Evolutionary conservation across 2,888 invertebrate species (phyloP), one percentile per base, ranked within the genome.

Genomic region (Agrilus biguttatus): DNA sequence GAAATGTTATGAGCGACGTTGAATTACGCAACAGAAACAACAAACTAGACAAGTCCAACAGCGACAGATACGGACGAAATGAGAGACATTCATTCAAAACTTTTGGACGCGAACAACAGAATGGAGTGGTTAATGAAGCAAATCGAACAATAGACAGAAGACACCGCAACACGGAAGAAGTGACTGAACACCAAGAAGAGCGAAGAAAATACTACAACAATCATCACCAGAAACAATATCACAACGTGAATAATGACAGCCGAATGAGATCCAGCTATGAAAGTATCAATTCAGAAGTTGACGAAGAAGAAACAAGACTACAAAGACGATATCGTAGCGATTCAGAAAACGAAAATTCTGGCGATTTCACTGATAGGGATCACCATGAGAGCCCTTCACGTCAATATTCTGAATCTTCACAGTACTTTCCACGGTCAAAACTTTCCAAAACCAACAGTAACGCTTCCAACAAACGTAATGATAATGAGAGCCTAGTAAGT

Each of bases 381-480:
- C 53, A 55, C 39, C 36, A 45, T 14, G 50, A 53, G 36, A 56
- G 60, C 42, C 28, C 28, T 10, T 10, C 28, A 28, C 28, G 62
- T 42, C 65, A 65, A 43, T 55, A 60, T 42, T 64, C 65, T 4
- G 65, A 65, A 40, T 56, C 57, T 3, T 56, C 72, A 32, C 75
- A 74, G 55, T 67, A 82, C 43, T 65, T 83, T 37, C 83, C 83
- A 1, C 71, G 83, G 44, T 83, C 83, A 2, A 83, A 83, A 59
- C 63, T 82, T 38, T 64, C 79, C 40, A 78, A 81, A 56, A 72
- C 74, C 51, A 66, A 68, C 48, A 64, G 66, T 48, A 61, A 57
- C 47, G 59, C 60, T 42, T 56, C 61, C 6, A 61, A 57, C 36
- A 52, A 52, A 47, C 59, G 61, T 46, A 57, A 61, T 47, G 61